Conservation (phyloP, 2,113 vertebrate species). For the Proteles cristata region DNA sequence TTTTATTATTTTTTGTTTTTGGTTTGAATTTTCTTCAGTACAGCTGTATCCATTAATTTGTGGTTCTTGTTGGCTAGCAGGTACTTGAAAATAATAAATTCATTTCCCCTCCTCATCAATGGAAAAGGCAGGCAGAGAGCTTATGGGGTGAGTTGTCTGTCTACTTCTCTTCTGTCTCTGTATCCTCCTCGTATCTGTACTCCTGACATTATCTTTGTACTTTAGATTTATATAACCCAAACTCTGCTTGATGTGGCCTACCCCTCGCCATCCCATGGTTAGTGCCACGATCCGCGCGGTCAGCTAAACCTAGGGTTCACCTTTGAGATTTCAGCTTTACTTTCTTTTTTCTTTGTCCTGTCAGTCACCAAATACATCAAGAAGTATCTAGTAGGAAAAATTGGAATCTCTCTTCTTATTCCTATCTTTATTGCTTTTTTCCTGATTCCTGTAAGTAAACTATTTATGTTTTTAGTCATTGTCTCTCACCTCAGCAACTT, state of each 20-base stretch:
- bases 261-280: background rate
- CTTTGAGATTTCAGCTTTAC: background rate
- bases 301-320: background rate
- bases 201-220: background rate
- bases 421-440: background rate
- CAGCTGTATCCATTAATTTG: background rate
- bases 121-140: background rate
- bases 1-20: background rate
- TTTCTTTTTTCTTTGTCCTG: background rate
- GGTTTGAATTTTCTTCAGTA: conserved; percentile 21
- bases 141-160: background rate
- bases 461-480: background rate
- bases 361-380: background rate
- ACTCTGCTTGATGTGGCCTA: background rate
- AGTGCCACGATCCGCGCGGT: rapidly evolving
- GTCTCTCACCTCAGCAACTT: background rate
- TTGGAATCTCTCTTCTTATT: background rate
- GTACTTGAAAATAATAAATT: background rate
- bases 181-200: background rate
- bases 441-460: background rate
- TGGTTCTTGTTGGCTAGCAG: conserved; percentile 3
- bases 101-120: background rate
- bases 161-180: background rate
- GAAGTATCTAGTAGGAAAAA: background rate
- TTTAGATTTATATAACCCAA: background rate